Percentiles rank a stretch among this genome's conserved stretches.
Conservation (phyloP, 2,797 vertebrate species). For the Artibeus lituratus region DNA sequence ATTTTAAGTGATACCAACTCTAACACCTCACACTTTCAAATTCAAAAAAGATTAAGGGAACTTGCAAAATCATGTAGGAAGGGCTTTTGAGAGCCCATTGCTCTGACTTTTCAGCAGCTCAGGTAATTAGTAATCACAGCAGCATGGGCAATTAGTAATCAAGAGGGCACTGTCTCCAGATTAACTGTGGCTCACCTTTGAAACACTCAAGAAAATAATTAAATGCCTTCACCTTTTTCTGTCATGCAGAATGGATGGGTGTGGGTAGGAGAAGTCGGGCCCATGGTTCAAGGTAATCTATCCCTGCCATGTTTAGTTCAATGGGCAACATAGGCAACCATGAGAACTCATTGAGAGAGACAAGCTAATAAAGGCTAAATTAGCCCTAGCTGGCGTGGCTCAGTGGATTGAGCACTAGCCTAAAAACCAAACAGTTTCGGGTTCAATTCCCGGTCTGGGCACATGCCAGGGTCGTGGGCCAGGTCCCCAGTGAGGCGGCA, state of each 20-base stretch:
- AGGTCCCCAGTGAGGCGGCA: too few relatives aligned
- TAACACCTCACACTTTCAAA: neutral
- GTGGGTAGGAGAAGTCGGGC: neutral
- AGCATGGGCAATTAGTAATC: neutral
- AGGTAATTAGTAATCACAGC: neutral
- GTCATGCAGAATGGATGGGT: neutral
- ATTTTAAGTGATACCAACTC: neutral
- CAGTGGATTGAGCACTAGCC: too few relatives aligned
- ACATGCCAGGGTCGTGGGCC: too few relatives aligned
- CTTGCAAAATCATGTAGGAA: neutral
- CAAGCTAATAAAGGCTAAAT: slow-evolving; percentile 15
- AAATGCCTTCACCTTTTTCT: neutral
- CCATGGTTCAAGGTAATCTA: slow-evolving; percentile 19
- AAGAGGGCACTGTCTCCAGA: neutral
- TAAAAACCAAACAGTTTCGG: too few relatives aligned
- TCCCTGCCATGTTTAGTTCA: neutral
- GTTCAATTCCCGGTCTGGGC: too few relatives aligned
- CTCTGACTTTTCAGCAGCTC: neutral
- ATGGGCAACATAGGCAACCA: neutral
- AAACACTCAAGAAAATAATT: neutral
- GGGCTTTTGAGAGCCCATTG: neutral
- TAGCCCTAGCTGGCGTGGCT: too few relatives aligned
- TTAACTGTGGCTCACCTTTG: neutral
- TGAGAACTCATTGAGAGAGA: neutral
- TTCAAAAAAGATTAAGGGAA: neutral